These are phyloP conservation scores for Eurypyga helias DNA, from an alignment of 2,113 vertebrate species.

Conservation along the genomic window DNA sequence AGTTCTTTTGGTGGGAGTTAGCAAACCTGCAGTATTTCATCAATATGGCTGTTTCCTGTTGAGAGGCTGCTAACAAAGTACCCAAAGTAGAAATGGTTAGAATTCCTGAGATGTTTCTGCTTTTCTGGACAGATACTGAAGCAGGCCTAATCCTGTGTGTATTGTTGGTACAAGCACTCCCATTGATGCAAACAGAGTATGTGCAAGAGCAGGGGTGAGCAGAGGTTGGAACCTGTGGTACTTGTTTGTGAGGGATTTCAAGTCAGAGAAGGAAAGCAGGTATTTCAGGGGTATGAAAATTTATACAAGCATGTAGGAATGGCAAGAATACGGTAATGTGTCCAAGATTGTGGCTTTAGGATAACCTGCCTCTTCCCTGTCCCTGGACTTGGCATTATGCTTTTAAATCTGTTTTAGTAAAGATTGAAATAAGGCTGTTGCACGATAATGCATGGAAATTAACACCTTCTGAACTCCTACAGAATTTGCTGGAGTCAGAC, in stretches of 20 bases:
- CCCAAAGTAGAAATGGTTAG: neutral
- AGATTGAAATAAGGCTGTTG: neutral
- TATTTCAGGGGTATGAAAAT: neutral
- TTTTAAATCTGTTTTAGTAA: neutral
- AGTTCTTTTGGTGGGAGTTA: neutral
- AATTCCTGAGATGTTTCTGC: neutral
- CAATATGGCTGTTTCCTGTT: neutral
- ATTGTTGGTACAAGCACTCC: neutral
- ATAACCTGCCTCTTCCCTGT: neutral
- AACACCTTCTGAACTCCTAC: neutral
- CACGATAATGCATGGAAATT: neutral
- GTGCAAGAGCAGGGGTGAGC: neutral
- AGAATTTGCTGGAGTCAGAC: neutral
- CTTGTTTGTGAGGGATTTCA: neutral
- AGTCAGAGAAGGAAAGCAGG: neutral
- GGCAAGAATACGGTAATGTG: neutral
- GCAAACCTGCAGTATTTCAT: neutral
- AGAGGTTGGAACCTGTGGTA: neutral
- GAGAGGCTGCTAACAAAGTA: neutral
- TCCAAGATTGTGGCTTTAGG: neutral
- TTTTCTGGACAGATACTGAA: neutral
- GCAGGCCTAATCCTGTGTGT: rapidly evolving
- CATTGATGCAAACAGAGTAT: neutral
- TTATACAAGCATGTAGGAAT: neutral
- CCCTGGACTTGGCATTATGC: neutral